Evolutionary conservation across 2,113 vertebrate genomes (phyloP).

Genomic region (Chamaea fasciata): DNA sequence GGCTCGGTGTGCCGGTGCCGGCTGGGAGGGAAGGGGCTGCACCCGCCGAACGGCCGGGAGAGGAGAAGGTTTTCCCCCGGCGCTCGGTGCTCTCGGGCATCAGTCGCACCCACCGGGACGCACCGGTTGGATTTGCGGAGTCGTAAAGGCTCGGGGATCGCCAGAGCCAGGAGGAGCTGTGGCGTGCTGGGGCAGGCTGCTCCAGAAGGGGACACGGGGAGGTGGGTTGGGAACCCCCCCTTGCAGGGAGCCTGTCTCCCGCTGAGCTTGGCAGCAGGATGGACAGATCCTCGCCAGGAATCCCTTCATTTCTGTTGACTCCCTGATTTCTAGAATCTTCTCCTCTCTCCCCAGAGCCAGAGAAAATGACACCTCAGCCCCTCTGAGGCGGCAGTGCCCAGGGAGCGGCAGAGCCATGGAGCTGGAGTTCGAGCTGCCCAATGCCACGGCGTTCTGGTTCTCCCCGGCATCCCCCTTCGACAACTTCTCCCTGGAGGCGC

Average conservation of each 20-base stretch:
- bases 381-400: neutral
- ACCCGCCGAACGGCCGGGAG: neutral
- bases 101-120: neutral
- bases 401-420: constrained; percentile 70
- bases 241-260: neutral
- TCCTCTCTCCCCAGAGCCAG: neutral
- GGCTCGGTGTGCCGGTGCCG: neutral
- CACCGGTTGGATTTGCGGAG: neutral
- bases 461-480: constrained; percentile 73
- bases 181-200: neutral
- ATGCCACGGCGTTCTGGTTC: constrained; percentile 67
- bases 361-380: neutral
- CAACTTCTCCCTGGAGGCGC: constrained; percentile 69
- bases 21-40: neutral
- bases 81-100: neutral
- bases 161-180: neutral
- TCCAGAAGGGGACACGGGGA: neutral
- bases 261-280: neutral
- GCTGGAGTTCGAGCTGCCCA: constrained; percentile 62
- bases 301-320: neutral
- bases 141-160: neutral
- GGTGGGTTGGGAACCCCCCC: neutral
- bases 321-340: constrained; percentile 51
- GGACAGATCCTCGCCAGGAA: neutral
- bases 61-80: neutral